phyloP scores from a whole-genome alignment of 2,888 invertebrate genomes.

The Lochmaea crataegi region DNA sequence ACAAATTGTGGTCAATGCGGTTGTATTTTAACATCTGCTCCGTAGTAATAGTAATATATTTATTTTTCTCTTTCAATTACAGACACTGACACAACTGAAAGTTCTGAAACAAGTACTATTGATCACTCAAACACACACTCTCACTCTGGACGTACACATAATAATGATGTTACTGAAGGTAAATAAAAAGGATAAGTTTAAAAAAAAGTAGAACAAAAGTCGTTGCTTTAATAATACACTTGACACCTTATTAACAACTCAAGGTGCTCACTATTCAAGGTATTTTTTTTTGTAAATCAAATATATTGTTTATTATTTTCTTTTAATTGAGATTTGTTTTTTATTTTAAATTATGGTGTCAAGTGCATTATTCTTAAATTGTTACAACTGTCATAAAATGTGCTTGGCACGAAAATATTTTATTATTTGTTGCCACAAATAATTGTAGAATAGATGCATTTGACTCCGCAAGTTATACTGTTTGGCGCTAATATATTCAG shows the following conservation, averaged over 20 bases:
- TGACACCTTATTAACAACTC: constrained; percentile 20
- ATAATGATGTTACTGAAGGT: constrained; percentile 21
- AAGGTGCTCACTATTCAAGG: background rate
- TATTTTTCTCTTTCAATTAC: constrained; percentile 26
- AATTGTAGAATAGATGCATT: constrained; percentile 33
- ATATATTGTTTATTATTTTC: background rate
- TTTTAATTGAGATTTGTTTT: background rate
- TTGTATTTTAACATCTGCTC: constrained; percentile 2
- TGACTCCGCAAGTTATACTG: constrained; percentile 15
- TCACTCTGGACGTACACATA: constrained; percentile 18
- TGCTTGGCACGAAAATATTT: background rate
- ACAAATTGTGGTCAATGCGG: background rate
- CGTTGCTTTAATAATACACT: constrained; percentile 28
- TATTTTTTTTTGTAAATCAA: background rate
- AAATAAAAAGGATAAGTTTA: constrained; percentile 14
- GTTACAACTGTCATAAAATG: constrained; percentile 8
- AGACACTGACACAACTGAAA: constrained; percentile 29
- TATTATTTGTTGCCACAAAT: constrained; percentile 9
- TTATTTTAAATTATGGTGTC: constrained; percentile 21
- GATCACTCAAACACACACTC: constrained; percentile 19
- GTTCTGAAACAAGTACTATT: constrained; percentile 21
- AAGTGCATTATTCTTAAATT: constrained; percentile 31
- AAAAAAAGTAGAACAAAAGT: constrained; percentile 10
- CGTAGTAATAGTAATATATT: constrained; percentile 5
- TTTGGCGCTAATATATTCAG: constrained; percentile 7